Evolutionary conservation across 1,140 invertebrate species (phyloP).

Genomic region (Zophobas morio): DNA sequence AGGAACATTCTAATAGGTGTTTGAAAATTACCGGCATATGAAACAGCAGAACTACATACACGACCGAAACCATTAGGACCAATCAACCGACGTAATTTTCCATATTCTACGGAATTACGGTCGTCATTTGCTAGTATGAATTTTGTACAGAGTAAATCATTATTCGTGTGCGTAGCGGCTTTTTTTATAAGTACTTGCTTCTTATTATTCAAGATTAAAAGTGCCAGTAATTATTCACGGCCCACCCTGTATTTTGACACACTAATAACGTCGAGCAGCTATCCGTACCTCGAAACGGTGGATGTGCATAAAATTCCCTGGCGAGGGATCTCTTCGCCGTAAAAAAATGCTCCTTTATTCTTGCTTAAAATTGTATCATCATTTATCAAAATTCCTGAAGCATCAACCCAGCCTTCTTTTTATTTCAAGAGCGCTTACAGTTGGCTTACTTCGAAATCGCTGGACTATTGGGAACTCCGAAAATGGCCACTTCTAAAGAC

Average conservation of each 20-base stretch:
- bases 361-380: slow-evolving; percentile 43
- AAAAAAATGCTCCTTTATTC: slow-evolving; percentile 41
- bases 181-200: background rate
- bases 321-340: slow-evolving; percentile 17
- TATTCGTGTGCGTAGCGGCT: background rate
- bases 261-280: slow-evolving; percentile 14
- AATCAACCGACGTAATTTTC: too few relatives aligned
- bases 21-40: too few relatives aligned
- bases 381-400: slow-evolving; percentile 36
- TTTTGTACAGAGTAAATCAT: background rate
- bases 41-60: background rate
- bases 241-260: slow-evolving; percentile 18
- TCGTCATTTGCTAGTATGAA: background rate
- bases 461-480: slow-evolving; percentile 5
- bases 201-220: slow-evolving; percentile 12
- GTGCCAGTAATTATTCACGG: slow-evolving; percentile 21
- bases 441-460: slow-evolving; percentile 10
- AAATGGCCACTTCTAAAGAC: slow-evolving; percentile 20
- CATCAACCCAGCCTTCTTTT: slow-evolving; percentile 21
- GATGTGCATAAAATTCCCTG: slow-evolving; percentile 31
- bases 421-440: slow-evolving; percentile 33
- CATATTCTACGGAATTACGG: background rate
- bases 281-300: slow-evolving; percentile 3
- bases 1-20: too few relatives aligned
- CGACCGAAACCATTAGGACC: background rate